phyloP scores from a whole-genome alignment of 2,888 invertebrate genomes.

The Lucinisca nassula region DNA sequence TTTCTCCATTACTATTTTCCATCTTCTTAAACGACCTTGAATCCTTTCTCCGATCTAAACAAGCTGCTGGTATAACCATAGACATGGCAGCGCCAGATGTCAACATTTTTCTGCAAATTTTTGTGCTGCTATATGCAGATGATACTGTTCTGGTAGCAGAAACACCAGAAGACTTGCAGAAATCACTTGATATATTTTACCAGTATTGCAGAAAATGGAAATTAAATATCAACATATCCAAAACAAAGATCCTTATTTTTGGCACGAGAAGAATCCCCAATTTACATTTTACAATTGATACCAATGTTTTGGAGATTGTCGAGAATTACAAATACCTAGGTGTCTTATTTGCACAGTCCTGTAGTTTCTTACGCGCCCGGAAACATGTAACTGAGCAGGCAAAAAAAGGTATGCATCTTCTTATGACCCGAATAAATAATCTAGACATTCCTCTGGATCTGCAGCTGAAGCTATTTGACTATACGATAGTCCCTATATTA shows the following conservation, averaged over 20 bases:
- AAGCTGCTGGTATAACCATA: background rate
- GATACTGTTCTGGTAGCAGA: conserved; percentile 34
- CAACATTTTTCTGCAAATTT: background rate
- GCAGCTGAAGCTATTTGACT: conserved; percentile 18
- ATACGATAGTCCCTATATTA: conserved; percentile 29
- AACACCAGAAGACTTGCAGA: background rate
- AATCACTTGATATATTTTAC: background rate
- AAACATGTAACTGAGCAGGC: conserved; percentile 8
- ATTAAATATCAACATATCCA: conserved; percentile 22
- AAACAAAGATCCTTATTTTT: conserved; percentile 29
- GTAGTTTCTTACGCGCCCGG: conserved; percentile 17
- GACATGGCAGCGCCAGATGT: background rate
- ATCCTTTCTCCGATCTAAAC: background rate
- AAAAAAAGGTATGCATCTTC: conserved; percentile 7
- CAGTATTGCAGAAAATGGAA: conserved; percentile 29
- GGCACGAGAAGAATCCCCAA: background rate
- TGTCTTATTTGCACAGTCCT: background rate
- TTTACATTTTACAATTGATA: background rate
- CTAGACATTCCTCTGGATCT: background rate
- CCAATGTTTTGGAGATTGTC: background rate
- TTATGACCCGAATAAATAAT: conserved; percentile 3
- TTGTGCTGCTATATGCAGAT: conserved; percentile 40
- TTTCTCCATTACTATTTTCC: background rate
- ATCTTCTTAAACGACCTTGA: background rate
- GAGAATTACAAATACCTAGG: conserved; percentile 23